Conservation (phyloP, 2,888 invertebrate species). For the Pteria penguin region DNA sequence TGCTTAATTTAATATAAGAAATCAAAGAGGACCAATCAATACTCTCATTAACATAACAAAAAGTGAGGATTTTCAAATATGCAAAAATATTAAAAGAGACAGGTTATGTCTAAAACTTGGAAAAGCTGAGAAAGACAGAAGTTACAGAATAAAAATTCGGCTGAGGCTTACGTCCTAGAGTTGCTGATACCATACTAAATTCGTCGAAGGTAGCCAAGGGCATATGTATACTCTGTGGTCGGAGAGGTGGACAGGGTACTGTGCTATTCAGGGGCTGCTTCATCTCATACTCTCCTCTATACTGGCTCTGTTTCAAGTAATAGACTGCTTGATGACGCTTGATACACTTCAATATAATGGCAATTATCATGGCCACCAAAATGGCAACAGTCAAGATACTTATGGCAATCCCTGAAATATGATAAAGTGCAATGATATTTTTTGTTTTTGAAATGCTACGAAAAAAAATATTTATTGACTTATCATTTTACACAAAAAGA, state of each 20-base stretch:
- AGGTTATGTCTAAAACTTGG: too few relatives aligned
- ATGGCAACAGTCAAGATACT: constrained; percentile 61
- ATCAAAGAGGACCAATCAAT: too few relatives aligned
- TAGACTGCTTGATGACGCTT: constrained; percentile 55
- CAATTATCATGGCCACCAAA: constrained; percentile 64
- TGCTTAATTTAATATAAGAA: too few relatives aligned
- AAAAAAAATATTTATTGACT: too few relatives aligned
- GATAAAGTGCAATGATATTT: too few relatives aligned
- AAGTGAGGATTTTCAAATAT: too few relatives aligned
- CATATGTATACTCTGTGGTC: constrained; percentile 52
- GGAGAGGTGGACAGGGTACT: constrained; percentile 18
- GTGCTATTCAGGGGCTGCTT: constrained; percentile 64
- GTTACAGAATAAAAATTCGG: background rate
- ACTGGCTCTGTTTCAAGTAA: constrained; percentile 56
- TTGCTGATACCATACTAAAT: constrained; percentile 72
- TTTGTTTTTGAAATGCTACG: too few relatives aligned
- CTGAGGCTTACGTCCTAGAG: constrained; percentile 61
- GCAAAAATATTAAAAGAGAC: too few relatives aligned
- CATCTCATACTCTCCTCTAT: constrained; percentile 61
- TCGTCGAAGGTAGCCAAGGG: constrained; percentile 74
- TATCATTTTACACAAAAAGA: too few relatives aligned
- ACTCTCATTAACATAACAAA: too few relatives aligned
- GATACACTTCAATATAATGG: constrained; percentile 59
- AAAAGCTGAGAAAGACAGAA: too few relatives aligned
- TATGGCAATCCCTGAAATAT: constrained; percentile 63